Base-by-base conservation (phyloP, 2,888 invertebrate genomes). In the Chrysopilus asiliformis region DNA sequence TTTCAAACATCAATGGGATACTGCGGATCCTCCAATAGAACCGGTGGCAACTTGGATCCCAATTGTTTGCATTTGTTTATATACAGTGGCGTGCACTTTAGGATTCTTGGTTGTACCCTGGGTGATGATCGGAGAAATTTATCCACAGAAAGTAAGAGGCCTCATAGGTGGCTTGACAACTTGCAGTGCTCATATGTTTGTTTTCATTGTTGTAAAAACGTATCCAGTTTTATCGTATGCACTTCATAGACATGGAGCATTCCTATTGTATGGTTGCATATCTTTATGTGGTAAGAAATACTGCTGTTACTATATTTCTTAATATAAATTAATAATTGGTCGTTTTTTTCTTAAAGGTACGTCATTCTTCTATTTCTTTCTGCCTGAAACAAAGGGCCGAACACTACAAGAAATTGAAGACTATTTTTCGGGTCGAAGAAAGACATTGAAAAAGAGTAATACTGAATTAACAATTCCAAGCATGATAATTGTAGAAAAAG, bases 91-190 rank as follows among this genome's bases (percentile, higher is more conserved):
- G 8, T 76, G 76, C 42, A 76, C 76, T 0, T 55, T 77, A 8
- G 78, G 78, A 8, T 78, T 74, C 48, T 58, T 78, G 32, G 75
- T 78, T 26, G 71, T 78, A 13, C 78, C 78, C 1, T 78, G 78
- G 78, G 70, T 78, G 8, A 78, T 78, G 78, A 77, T 78, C 38
- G 77, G 77, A n/a, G 78, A 78, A 55, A 73, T 78, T 17, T 77
- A 76, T 56, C 78, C 78, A 1, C 69, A 68, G n/a, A 71, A 72
- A 67, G 73, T 78, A 2, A 71, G 78, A 3, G 78, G 78, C 2
- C 62, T 76, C 6, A 63, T 76, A 4, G 78, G 78, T 1, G 78
- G 78, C 0, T 50, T 78, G 51, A 76, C 78, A 1, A 77, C 77
- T 1, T 76, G 74, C 52, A 66, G 67, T 1, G 76, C 76, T 0